Evolutionary conservation across 2,888 invertebrate genomes (phyloP), one percentile per base, ranked within the genome.

Genomic region (Brenthis ino): DNA sequence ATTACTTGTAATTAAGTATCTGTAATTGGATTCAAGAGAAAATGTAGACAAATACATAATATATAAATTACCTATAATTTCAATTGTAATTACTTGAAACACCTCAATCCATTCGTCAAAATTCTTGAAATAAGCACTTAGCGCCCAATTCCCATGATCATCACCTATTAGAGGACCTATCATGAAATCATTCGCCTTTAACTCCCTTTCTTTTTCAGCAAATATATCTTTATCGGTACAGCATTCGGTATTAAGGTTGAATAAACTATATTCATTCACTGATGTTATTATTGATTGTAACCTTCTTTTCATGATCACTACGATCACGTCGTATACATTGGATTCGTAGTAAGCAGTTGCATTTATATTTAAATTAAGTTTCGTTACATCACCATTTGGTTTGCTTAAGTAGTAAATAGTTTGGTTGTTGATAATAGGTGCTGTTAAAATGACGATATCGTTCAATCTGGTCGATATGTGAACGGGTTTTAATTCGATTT

Each of bases 91-190:
- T 60, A 88, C 84, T 83, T 89, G 87, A 72, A 84, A 91, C 64
- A 85, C 43, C 71, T 92, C 92, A 1, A 81, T 75, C 83, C 82
- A 85, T 1, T 82, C 72, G 11, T 74, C 84, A 37, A 84, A 74
- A 0, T 76, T 65, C 51, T 76, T 78, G 2, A 77, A 81, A 67
- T 82, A 87, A 0, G 82, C 72, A 60, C 88, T 89, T 0, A 92
- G 67, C 51, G 89, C 81, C 92, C 92, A 93, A 68, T 93, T 93
- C 0, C 92, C 92, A 64, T 88, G 81, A 53, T 91, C 86, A 0
- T 83, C 81, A 3, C 79, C 77, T 5, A 43, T 24, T 8, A 92
- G 53, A 1, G 92, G 92, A 2, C 92, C 92, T 2, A 92, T 79
- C 64, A 83, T 74, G 69, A 88, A 84, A 5, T 90, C 87, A 68